A percentile compares a stretch with the other conserved stretches of the same genome.
Conservation (phyloP, 2,888 invertebrate species). For the Andrena marginata region DNA sequence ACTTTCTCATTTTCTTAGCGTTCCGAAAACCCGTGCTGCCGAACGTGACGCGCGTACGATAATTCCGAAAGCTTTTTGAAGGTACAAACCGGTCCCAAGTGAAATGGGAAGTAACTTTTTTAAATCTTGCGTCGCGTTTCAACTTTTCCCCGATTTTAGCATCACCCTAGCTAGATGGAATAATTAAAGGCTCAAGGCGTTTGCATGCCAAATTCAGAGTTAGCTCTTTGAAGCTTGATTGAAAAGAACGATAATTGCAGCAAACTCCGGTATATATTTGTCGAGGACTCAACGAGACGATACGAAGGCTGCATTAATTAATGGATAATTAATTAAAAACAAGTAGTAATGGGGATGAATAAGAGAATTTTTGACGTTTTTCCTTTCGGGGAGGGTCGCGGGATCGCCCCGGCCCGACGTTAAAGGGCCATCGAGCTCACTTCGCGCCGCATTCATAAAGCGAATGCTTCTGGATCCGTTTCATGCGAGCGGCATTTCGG, state of each 20-base stretch:
- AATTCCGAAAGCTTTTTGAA: too few species aligned
- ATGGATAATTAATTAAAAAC: not conserved
- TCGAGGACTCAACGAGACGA: too few species aligned
- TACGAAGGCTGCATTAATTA: not conserved
- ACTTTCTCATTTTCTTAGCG: not conserved
- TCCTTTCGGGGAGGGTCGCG: not conserved
- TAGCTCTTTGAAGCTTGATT: not conserved
- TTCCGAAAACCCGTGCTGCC: too few species aligned
- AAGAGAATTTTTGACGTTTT: not conserved
- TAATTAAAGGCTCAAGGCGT: not conserved
- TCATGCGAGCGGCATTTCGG: slow-evolving; percentile 15
- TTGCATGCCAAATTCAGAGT: not conserved
- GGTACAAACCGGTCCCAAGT: too few species aligned
- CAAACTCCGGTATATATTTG: too few species aligned
- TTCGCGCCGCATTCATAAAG: not conserved
- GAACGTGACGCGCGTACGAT: too few species aligned
- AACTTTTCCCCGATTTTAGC: not conserved
- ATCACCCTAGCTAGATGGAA: not conserved
- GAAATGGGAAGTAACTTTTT: too few species aligned
- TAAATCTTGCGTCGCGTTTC: too few species aligned
- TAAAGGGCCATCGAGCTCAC: slow-evolving; percentile 7
- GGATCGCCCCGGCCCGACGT: not conserved
- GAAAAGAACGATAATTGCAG: too few species aligned
- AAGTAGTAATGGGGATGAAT: not conserved
- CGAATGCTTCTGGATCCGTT: slow-evolving; percentile 8